Percentiles rank a stretch among this genome's conserved stretches.
These are phyloP conservation scores for Leptinotarsa rubiginosa DNA, from an alignment of 2,888 invertebrate genomes.

Conservation along the genomic window DNA sequence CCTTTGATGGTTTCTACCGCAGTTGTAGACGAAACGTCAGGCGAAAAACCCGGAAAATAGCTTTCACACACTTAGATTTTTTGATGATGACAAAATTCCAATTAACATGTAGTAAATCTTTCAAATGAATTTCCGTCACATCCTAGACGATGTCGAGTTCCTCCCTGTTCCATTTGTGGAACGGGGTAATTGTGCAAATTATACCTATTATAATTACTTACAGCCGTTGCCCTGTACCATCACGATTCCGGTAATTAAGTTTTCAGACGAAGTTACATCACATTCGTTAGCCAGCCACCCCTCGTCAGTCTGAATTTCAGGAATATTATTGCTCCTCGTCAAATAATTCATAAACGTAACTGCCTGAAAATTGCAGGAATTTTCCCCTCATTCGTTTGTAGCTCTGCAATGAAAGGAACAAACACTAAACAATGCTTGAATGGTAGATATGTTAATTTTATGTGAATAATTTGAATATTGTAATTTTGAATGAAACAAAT, in stretches of 20 bases:
- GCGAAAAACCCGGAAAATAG: too few relatives aligned
- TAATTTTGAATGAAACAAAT: too few relatives aligned
- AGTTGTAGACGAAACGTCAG: too few relatives aligned
- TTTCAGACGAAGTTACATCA: constrained; percentile 55
- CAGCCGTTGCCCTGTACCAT: constrained; percentile 58
- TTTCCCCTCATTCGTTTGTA: constrained; percentile 15
- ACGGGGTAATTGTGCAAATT: constrained; percentile 51
- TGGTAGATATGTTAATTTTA: not conserved
- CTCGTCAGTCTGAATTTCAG: constrained; percentile 50
- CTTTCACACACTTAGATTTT: too few relatives aligned
- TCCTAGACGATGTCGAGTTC: not conserved
- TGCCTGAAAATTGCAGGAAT: constrained; percentile 49
- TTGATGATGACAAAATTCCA: too few relatives aligned
- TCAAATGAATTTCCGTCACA: too few relatives aligned
- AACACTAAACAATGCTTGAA: not conserved
- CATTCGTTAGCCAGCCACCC: constrained; percentile 53
- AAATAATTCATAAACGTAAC: constrained; percentile 48
- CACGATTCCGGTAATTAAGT: constrained; percentile 59
- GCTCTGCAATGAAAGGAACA: constrained; percentile 20
- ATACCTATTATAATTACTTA: constrained; percentile 54
- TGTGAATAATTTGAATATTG: too few relatives aligned
- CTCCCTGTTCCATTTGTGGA: not conserved
- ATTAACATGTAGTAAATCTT: too few relatives aligned
- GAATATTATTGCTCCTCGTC: constrained; percentile 48
- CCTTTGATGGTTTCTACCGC: too few relatives aligned